Evolutionary conservation across 2,797 vertebrate genomes (phyloP).

Genomic region (Danio choprae): DNA sequence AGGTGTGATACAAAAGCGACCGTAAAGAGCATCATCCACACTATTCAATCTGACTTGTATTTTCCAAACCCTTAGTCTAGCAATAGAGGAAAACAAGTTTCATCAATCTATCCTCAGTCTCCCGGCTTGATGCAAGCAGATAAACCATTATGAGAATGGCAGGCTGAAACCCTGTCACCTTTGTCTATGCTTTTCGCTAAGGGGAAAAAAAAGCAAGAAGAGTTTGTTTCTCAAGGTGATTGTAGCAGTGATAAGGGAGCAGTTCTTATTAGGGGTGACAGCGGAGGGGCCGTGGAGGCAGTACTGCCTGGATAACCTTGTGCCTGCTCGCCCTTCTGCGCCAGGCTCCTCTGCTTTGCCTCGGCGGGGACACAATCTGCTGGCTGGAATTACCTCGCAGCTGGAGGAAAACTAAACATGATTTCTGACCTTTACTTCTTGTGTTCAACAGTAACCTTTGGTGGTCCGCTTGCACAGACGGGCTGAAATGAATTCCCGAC

Average conservation of each 20-base stretch:
- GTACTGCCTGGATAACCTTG: conserved; percentile 78
- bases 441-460: conserved; percentile 84
- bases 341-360: conserved; percentile 71
- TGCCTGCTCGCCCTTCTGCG: conserved; percentile 74
- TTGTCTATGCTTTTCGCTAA: conserved; percentile 53
- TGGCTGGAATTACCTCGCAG: conserved; percentile 79
- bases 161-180: conserved; percentile 17
- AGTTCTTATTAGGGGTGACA: conserved; percentile 82
- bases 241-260: conserved; percentile 81
- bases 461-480: conserved; percentile 69
- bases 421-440: conserved; percentile 85
- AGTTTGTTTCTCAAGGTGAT: conserved; percentile 84
- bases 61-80: conserved; percentile 25
- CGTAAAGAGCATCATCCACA: conserved; percentile 16
- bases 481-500: conserved; percentile 61
- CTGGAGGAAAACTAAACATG: conserved; percentile 83
- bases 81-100: conserved; percentile 40
- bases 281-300: conserved; percentile 74
- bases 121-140: conserved; percentile 32
- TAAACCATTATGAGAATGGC: conserved; percentile 42
- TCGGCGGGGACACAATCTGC: conserved; percentile 79
- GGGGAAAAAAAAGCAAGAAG: conserved; percentile 68
- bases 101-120: conserved; percentile 36
- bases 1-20: not conserved
- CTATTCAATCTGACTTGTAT: conserved; percentile 36